Percentiles rank a stretch among this genome's conserved stretches.
These are phyloP conservation scores for Oreortyx pictus DNA, from an alignment of 2,797 vertebrate species.

Conservation along the genomic window DNA sequence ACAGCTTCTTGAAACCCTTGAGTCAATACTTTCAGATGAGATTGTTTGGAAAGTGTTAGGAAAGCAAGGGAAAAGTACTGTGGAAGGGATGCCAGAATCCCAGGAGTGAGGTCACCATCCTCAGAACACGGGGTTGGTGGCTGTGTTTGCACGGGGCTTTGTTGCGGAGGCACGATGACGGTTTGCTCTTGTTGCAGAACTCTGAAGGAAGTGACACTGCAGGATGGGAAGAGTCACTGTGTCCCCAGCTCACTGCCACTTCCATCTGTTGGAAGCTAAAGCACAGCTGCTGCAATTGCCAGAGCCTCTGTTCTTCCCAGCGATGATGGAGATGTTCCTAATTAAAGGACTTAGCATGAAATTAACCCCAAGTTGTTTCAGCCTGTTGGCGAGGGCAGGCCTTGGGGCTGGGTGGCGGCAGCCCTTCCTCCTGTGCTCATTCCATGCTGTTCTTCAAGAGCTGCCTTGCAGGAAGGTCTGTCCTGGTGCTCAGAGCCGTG, in stretches of 20 bases:
- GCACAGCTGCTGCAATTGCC: not conserved
- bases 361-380: slow-evolving; percentile 40
- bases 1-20: slow-evolving; percentile 40
- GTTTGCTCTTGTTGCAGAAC: not conserved
- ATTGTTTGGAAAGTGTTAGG: slow-evolving; percentile 56
- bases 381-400: not conserved
- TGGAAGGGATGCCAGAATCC: slow-evolving; percentile 28
- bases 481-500: not conserved
- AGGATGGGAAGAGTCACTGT: not conserved
- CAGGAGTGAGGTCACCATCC: not conserved
- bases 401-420: not conserved
- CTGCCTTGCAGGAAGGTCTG: not conserved
- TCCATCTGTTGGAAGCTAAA: accelerated
- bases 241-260: accelerated
- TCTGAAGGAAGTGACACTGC: not conserved
- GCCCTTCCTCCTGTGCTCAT: not conserved
- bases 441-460: not conserved
- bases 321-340: slow-evolving; percentile 20
- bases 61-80: slow-evolving; percentile 30
- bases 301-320: slow-evolving; percentile 3
- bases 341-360: slow-evolving; percentile 39
- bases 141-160: not conserved
- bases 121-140: not conserved
- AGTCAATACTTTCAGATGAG: slow-evolving; percentile 9
- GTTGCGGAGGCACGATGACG: accelerated